Evolutionary conservation across 2,888 invertebrate genomes (phyloP), one percentile per base, ranked within the genome.

Genomic region (Habroteleia sp.): DNA sequence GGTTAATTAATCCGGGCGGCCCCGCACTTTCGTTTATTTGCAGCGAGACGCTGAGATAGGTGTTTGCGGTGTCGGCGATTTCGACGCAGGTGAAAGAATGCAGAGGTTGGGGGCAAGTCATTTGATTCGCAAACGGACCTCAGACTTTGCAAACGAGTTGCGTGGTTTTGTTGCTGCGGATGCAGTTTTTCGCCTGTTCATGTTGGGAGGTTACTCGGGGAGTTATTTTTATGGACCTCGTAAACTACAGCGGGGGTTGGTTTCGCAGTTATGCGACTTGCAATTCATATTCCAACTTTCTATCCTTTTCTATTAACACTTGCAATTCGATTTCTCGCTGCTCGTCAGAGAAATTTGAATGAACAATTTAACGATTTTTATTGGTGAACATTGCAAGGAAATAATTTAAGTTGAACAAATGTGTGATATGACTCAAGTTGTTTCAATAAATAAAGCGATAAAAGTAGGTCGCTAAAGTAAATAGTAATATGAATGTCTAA

Each of bases 1-100:
- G 52, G 27, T 60, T 69, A 69, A 60, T 69, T 69, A 69, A 69
- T 69, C 58, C 60, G 27, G 35, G 42, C 54, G 39, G 44, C 31
- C 25, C 23, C 35, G 50, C 13, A n/a, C 39, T 41, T 63, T 63
- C 50, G 20, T 50, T 63, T 39, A 31, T 41, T 37, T 39, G 25
- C 31, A 25, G 35, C 20, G 42, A 41, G 31, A 39, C 41, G 31
- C 31, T 10, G 23, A 33, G 11, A 37, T 54, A 58, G 56, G 56
- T 58, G 58, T 44, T 44, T 16, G 44, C 35, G 58, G 44, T 44
- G 35, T 44, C 25, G 44, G 35, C 42, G 44, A 31, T 42, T 13
- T 13, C 42, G 42, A 16, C 14, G 44, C 46, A 46, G 46, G 25
- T 27, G 60, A 46, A 46, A 48, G 37, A 62, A 48, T 48, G 48